Evolutionary conservation across 2,113 vertebrate genomes (phyloP), one percentile per base, ranked within the genome.

Genomic region (Hemibagrus wyckioides): DNA sequence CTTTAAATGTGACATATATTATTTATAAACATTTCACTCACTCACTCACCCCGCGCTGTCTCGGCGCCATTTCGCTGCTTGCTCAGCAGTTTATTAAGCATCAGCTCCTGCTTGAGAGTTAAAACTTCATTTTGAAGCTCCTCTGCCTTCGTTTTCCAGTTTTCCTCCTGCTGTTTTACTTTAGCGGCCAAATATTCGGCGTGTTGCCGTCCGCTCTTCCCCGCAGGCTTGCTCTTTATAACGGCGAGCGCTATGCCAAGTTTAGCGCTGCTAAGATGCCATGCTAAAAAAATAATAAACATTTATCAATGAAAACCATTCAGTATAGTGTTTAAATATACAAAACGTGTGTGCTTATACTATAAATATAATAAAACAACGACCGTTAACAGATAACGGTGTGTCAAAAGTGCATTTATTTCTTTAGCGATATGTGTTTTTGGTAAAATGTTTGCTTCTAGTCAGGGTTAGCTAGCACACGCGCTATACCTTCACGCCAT

Each of bases 201-300:
- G 1, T 96, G 91, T 88, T 95, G 90, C 90, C 93, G 94, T 90
- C 94, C 95, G 83, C 92, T 97, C 92, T 88, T 93, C 13, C 93
- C 95, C 28, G 92, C 57, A 6, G 97, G 97, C 76, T 91, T 96
- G 86, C 89, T 95, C 88, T 80, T 96, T 83, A 99, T 97, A 83
- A 99, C 89, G 2, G 96, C 96, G 92, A 97, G 90, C 0, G 97
- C 97, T 88, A 97, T n/a, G 2, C 96, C 96, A 25, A 97, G 39
- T 89, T 94, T 95, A 90, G 94, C 95, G 13, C 93, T 95, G 90
- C 89, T 94, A 83, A 95, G 83, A 82, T 93, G 91, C 91, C 94
- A 96, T 4, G 91, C 93, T 95, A 54, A 10, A 30, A 15, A 41
- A 59, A 59, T 6, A 30, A 54, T 3, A 9, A 56, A 56, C 19